Percentiles rank a stretch among this genome's conserved stretches.
phyloP scores from a whole-genome alignment of 1,140 invertebrate genomes.

The Drosophila kepulauana region DNA sequence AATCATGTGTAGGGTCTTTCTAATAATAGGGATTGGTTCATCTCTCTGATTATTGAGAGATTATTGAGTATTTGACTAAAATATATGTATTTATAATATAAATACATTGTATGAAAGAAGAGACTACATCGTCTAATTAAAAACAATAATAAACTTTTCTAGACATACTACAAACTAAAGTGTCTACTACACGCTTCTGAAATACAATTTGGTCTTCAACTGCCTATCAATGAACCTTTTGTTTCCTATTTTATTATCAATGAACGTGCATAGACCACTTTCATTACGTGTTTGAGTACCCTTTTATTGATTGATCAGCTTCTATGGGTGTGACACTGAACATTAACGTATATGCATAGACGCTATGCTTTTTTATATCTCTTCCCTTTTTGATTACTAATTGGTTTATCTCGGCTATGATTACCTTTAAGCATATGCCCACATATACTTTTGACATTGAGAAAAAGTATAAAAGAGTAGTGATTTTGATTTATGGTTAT shows the following conservation, averaged over 20 bases:
- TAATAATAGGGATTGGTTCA: background rate
- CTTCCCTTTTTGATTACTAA: slow-evolving; percentile 19
- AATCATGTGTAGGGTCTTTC: background rate
- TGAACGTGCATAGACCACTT: background rate
- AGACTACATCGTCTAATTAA: background rate
- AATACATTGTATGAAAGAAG: background rate
- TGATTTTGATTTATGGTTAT: slow-evolving; percentile 2
- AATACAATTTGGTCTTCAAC: background rate
- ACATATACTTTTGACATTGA: background rate
- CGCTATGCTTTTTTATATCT: background rate
- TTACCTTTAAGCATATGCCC: background rate
- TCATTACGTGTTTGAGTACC: slow-evolving; percentile 3
- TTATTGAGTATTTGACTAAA: too few relatives aligned
- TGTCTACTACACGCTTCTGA: background rate
- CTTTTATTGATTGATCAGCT: slow-evolving; percentile 16
- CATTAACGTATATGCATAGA: background rate
- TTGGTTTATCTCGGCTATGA: slow-evolving; percentile 23
- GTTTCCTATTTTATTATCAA: background rate
- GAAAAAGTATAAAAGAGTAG: slow-evolving; percentile 12
- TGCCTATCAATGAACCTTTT: background rate
- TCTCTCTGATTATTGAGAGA: background rate
- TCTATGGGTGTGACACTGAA: background rate
- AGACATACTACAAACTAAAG: background rate
- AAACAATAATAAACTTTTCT: too few relatives aligned
- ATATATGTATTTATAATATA: too few relatives aligned